A percentile compares a stretch with the other conserved stretches of the same genome.
Conservation (phyloP, 2,888 invertebrate genomes). For the Oscheius sp. region DNA sequence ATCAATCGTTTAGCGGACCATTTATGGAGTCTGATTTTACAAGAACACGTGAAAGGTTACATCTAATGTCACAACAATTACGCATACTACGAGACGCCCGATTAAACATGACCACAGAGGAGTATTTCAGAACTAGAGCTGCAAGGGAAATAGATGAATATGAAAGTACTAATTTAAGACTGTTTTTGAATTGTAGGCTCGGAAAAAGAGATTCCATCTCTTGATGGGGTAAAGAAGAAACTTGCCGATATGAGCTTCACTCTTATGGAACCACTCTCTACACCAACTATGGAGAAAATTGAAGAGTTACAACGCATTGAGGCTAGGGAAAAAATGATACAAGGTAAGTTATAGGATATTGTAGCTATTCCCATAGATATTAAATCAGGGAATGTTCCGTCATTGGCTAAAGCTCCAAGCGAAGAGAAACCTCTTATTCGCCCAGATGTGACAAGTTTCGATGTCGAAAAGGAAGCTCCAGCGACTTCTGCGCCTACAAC, state of each 20-base stretch:
- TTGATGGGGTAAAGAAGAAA: conserved; percentile 4
- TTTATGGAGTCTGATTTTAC: conserved; percentile 19
- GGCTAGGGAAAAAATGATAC: conserved; percentile 18
- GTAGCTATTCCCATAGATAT: neutral
- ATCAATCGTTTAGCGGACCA: conserved; percentile 11
- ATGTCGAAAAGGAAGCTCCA: neutral
- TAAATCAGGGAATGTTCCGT: neutral
- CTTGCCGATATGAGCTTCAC: conserved; percentile 25
- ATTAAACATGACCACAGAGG: conserved; percentile 23
- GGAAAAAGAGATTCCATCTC: conserved; percentile 18
- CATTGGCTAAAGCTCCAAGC: neutral
- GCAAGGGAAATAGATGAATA: neutral
- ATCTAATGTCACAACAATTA: conserved; percentile 21
- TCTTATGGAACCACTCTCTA: conserved; percentile 18
- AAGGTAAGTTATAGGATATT: conserved; percentile 1
- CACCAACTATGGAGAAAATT: conserved; percentile 19
- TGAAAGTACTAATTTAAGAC: neutral
- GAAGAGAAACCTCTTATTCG: neutral
- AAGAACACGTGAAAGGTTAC: conserved; percentile 12
- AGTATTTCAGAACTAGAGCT: conserved; percentile 18
- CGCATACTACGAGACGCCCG: conserved; percentile 1
- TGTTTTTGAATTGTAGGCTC: neutral
- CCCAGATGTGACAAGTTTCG: neutral
- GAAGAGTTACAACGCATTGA: conserved; percentile 13
- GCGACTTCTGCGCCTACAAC: neutral